Conservation (phyloP, 2,888 invertebrate genomes). For the Eumerus sabulonum region DNA sequence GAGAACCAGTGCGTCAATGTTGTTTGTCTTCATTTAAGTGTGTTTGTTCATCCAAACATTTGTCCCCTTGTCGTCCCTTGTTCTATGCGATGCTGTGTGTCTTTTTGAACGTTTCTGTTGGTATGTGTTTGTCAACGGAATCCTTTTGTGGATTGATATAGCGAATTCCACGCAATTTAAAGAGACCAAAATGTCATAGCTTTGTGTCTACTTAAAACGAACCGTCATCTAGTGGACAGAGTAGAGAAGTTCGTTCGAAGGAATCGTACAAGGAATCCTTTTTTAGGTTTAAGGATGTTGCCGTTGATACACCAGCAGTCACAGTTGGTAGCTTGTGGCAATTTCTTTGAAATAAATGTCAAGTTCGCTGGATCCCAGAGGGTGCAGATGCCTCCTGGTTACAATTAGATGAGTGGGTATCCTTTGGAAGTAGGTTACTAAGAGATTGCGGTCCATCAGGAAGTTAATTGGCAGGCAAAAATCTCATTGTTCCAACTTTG, state of each 20-base stretch:
- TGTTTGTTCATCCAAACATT: slow-evolving; percentile 45
- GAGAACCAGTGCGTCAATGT: slow-evolving; percentile 56
- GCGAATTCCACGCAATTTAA: slow-evolving; percentile 41
- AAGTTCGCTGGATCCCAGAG: slow-evolving; percentile 53
- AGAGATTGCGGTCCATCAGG: slow-evolving; percentile 35
- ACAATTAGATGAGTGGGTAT: no score
- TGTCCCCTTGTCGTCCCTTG: slow-evolving; percentile 17
- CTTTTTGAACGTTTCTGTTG: slow-evolving; percentile 1
- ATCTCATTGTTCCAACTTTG: slow-evolving; percentile 56
- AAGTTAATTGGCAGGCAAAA: slow-evolving; percentile 59
- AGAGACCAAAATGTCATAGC: no score
- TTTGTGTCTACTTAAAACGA: neutral
- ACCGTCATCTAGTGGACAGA: neutral
- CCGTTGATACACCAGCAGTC: neutral
- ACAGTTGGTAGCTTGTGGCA: neutral
- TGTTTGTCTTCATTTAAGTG: slow-evolving; percentile 60
- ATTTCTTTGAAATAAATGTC: slow-evolving; percentile 32
- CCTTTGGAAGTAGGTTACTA: slow-evolving; percentile 47
- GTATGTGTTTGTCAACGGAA: slow-evolving; percentile 20
- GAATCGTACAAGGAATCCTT: slow-evolving; percentile 6
- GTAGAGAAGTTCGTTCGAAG: slow-evolving; percentile 7
- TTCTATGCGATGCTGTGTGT: no score
- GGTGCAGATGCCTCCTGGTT: slow-evolving; percentile 2
- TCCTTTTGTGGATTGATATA: slow-evolving; percentile 25
- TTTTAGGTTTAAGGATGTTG: slow-evolving; percentile 1